phyloP scores from a whole-genome alignment of 1,140 invertebrate genomes.

The Drosophila kohkoa region DNA sequence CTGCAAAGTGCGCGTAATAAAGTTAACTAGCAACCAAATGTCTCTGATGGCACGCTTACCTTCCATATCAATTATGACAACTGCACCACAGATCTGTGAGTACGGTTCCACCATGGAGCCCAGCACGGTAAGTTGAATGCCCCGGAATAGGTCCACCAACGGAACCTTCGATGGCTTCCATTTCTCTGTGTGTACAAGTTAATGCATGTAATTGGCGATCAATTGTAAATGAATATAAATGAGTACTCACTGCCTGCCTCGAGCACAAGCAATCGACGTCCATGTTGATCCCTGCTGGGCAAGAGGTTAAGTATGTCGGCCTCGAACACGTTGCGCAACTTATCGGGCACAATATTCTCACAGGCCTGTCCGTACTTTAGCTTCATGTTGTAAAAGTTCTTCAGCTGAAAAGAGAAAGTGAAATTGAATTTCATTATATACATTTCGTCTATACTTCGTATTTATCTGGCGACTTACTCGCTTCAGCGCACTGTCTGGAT shows the following conservation, averaged over 20 bases:
- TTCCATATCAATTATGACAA: slow-evolving; percentile 89
- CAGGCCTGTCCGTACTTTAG: slow-evolving; percentile 86
- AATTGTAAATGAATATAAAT: not conserved
- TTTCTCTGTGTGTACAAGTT: slow-evolving; percentile 83
- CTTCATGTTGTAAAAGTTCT: slow-evolving; percentile 87
- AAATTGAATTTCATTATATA: not conserved
- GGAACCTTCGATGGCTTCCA: slow-evolving; percentile 88
- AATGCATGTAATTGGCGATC: not conserved
- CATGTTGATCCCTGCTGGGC: slow-evolving; percentile 86
- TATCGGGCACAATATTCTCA: slow-evolving; percentile 85
- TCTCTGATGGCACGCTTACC: slow-evolving; percentile 66
- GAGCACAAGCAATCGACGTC: slow-evolving; percentile 86
- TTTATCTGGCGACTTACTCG: slow-evolving; percentile 85
- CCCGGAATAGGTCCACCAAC: slow-evolving; percentile 87
- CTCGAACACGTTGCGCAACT: slow-evolving; percentile 85
- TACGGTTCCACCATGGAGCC: slow-evolving; percentile 87
- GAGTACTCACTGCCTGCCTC: slow-evolving; percentile 86
- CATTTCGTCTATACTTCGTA: not conserved
- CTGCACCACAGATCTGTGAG: slow-evolving; percentile 88
- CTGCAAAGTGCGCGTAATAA: slow-evolving; percentile 1
- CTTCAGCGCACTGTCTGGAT: slow-evolving; percentile 88
- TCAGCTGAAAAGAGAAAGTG: slow-evolving; percentile 85
- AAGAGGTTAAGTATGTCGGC: slow-evolving; percentile 87
- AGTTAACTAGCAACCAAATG: not conserved
- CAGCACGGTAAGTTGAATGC: slow-evolving; percentile 87